These are phyloP conservation scores for Trichogramma evanescens DNA, from an alignment of 2,888 invertebrate species.

Conservation along the genomic window DNA sequence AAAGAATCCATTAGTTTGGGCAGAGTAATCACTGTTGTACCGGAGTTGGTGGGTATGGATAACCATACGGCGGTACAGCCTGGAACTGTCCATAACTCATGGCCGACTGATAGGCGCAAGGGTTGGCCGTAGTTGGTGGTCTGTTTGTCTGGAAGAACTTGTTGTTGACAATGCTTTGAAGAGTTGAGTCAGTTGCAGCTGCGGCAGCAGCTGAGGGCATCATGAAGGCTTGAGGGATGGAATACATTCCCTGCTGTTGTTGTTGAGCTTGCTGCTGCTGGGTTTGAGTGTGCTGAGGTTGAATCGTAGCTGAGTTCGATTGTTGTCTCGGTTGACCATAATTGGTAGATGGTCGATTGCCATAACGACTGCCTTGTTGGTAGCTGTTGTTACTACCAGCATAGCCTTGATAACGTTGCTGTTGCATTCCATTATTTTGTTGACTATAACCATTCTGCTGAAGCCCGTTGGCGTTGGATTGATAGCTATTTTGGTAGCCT, in stretches of 20 bases:
- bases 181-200: slow-evolving; percentile 46
- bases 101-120: slow-evolving; percentile 54
- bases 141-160: slow-evolving; percentile 68
- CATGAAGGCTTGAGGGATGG: slow-evolving; percentile 49
- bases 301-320: slow-evolving; percentile 43
- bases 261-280: slow-evolving; percentile 48
- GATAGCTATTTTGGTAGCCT: slow-evolving; percentile 34
- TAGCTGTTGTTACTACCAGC: slow-evolving; percentile 31
- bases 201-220: slow-evolving; percentile 47
- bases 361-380: slow-evolving; percentile 35
- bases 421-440: slow-evolving; percentile 16
- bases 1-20: slow-evolving; percentile 11
- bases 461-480: slow-evolving; percentile 38
- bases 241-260: slow-evolving; percentile 41
- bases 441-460: slow-evolving; percentile 25
- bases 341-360: slow-evolving; percentile 26
- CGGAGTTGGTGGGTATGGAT: slow-evolving; percentile 58
- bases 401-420: slow-evolving; percentile 35
- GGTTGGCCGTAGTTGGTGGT: slow-evolving; percentile 51
- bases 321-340: slow-evolving; percentile 53
- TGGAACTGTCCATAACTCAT: slow-evolving; percentile 65
- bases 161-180: slow-evolving; percentile 56
- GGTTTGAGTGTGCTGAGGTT: slow-evolving; percentile 48
- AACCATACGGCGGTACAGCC: slow-evolving; percentile 60
- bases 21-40: slow-evolving; percentile 63